A percentile compares a stretch with the other conserved stretches of the same genome.
Evolutionary conservation across 2,888 invertebrate genomes (phyloP).

Genomic region (Heliconius ethilla): DNA sequence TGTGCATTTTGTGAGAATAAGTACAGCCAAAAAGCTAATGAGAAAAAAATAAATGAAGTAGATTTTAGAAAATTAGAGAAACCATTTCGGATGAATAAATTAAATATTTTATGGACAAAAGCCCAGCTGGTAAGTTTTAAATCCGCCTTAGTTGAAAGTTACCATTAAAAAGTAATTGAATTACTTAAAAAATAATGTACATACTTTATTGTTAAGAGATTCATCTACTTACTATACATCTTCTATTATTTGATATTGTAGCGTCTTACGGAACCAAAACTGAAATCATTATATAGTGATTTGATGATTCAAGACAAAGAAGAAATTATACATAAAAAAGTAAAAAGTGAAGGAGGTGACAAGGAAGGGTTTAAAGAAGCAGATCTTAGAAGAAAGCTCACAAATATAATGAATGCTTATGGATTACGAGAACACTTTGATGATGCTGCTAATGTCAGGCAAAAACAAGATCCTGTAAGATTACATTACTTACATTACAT

Average conservation of each 20-base stretch:
- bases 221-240: background rate
- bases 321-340: constrained; percentile 91
- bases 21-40: constrained; percentile 84
- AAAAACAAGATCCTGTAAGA: constrained; percentile 81
- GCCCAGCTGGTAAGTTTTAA: constrained; percentile 88
- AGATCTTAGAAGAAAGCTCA: constrained; percentile 88
- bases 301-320: constrained; percentile 96
- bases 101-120: constrained; percentile 94
- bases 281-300: constrained; percentile 93
- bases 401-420: constrained; percentile 91
- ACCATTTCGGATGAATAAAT: constrained; percentile 94
- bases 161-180: background rate
- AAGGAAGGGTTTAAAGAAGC: constrained; percentile 93
- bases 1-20: constrained; percentile 79
- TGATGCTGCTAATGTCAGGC: constrained; percentile 82
- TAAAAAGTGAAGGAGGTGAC: constrained; percentile 91
- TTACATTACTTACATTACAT: background rate
- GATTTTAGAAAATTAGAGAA: constrained; percentile 88
- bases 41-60: constrained; percentile 65
- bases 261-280: constrained; percentile 91
- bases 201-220: background rate
- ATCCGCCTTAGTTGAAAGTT: background rate
- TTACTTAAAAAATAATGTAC: background rate
- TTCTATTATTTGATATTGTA: constrained; percentile 59
- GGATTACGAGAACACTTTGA: constrained; percentile 91